These are phyloP conservation scores for Pseudolaguvia tuberculata DNA, from an alignment of 2,113 vertebrate species.

Conservation along the genomic window DNA sequence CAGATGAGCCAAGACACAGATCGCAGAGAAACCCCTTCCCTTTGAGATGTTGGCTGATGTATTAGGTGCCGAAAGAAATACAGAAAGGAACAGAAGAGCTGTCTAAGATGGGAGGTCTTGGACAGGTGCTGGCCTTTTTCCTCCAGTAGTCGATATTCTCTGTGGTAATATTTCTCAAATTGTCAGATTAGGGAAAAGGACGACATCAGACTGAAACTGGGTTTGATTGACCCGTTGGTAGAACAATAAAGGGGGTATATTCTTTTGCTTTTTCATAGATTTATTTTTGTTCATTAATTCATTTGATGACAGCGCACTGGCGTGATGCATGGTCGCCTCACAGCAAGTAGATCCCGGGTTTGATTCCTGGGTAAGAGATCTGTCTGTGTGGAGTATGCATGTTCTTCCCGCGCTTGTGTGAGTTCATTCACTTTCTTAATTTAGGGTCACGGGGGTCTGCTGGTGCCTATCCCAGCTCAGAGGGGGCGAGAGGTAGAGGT, in stretches of 20 bases:
- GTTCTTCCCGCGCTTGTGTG: too few species aligned
- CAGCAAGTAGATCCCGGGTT: too few species aligned
- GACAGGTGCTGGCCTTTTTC: slow-evolving; percentile 6
- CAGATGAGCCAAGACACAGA: slow-evolving; percentile 2
- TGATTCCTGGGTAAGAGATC: too few species aligned
- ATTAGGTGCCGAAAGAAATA: slow-evolving; percentile 22
- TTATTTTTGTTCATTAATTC: neutral
- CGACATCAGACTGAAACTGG: neutral
- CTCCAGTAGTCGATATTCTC: neutral
- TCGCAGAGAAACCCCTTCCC: slow-evolving; percentile 18
- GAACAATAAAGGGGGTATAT: neutral
- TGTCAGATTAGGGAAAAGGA: neutral
- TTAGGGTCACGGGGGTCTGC: too few species aligned
- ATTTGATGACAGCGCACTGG: too few species aligned
- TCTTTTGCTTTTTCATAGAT: slow-evolving; percentile 4
- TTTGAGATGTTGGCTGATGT: slow-evolving; percentile 23
- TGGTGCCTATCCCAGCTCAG: too few species aligned
- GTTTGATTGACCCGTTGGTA: neutral
- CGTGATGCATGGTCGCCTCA: too few species aligned
- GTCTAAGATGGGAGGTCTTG: slow-evolving; percentile 9
- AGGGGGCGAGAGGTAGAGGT: too few species aligned
- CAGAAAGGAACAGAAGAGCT: slow-evolving; percentile 1
- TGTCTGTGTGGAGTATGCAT: too few species aligned
- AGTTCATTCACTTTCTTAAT: too few species aligned
- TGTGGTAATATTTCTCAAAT: slow-evolving; percentile 15